These are phyloP conservation scores for Teleiodes luculella DNA, from an alignment of 2,888 invertebrate genomes.

Conservation along the genomic window DNA sequence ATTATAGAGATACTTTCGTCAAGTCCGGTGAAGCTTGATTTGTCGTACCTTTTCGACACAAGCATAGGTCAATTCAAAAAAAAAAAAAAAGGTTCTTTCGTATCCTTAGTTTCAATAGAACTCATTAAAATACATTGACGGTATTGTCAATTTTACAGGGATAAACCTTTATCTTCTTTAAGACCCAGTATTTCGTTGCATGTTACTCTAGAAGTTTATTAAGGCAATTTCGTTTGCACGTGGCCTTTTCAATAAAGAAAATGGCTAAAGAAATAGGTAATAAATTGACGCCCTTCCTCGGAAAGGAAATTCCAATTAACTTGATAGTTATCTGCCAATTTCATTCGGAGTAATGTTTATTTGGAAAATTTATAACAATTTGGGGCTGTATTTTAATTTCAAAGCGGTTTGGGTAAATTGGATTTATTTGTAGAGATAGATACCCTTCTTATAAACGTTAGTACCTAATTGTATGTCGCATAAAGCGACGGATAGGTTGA, in stretches of 20 bases:
- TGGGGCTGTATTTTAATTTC: not conserved
- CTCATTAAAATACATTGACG: too few relatives aligned
- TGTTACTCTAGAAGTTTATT: not conserved
- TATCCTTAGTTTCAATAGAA: too few relatives aligned
- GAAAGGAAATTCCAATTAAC: conserved; percentile 13
- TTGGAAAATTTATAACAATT: not conserved
- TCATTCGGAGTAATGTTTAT: conserved; percentile 1
- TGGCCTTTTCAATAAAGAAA: conserved; percentile 13
- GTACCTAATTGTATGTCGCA: too few relatives aligned
- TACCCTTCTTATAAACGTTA: too few relatives aligned
- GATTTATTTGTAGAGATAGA: too few relatives aligned
- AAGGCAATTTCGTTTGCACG: not conserved
- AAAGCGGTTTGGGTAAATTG: not conserved
- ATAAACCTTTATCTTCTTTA: not conserved
- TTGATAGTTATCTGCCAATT: conserved; percentile 10
- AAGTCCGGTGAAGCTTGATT: too few relatives aligned
- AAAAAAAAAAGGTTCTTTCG: too few relatives aligned
- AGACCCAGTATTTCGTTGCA: not conserved
- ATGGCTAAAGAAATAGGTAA: conserved; percentile 1
- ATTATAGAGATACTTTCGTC: too few relatives aligned
- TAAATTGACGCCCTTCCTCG: not conserved
- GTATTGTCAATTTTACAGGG: too few relatives aligned
- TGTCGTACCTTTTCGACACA: too few relatives aligned
- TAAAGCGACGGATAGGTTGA: too few relatives aligned
- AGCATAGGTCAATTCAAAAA: too few relatives aligned